Evolutionary conservation across 2,888 invertebrate species (phyloP).

Genomic region (Pristionchus maxplancki): DNA sequence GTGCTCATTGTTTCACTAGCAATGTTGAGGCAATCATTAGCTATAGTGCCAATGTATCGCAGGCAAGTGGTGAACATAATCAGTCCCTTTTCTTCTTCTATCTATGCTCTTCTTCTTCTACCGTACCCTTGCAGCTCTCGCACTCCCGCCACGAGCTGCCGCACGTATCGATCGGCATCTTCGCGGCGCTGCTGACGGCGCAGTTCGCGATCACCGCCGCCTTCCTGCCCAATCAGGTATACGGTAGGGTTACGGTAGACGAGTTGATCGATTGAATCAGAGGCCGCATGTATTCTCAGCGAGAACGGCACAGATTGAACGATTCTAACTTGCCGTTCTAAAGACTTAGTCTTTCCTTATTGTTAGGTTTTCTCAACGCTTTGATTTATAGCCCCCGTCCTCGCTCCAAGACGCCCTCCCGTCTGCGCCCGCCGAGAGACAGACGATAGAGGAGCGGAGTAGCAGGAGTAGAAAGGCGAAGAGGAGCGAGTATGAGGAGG

Average conservation of each 20-base stretch:
- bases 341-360: no score
- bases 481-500: neutral
- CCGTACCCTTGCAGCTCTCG: constrained; percentile 56
- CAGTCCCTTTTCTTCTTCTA: no score
- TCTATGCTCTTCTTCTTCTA: neutral
- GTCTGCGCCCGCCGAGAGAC: neutral
- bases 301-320: neutral
- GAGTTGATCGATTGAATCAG: neutral
- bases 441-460: neutral
- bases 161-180: constrained; percentile 64
- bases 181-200: constrained; percentile 64
- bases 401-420: neutral
- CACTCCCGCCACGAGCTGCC: constrained; percentile 57
- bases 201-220: constrained; percentile 63
- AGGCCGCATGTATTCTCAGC: neutral
- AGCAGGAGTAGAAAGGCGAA: neutral
- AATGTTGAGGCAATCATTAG: no score
- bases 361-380: no score
- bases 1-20: no score
- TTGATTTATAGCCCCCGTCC: neutral
- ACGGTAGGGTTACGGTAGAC: neutral
- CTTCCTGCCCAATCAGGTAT: constrained; percentile 61
- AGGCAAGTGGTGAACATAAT: no score
- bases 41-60: no score
- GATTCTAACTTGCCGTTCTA: neutral